Percentiles rank a stretch among this genome's conserved stretches.
These are phyloP conservation scores for Carcinoscorpius rotundicauda DNA, from an alignment of 1,140 invertebrate species.

Conservation along the genomic window DNA sequence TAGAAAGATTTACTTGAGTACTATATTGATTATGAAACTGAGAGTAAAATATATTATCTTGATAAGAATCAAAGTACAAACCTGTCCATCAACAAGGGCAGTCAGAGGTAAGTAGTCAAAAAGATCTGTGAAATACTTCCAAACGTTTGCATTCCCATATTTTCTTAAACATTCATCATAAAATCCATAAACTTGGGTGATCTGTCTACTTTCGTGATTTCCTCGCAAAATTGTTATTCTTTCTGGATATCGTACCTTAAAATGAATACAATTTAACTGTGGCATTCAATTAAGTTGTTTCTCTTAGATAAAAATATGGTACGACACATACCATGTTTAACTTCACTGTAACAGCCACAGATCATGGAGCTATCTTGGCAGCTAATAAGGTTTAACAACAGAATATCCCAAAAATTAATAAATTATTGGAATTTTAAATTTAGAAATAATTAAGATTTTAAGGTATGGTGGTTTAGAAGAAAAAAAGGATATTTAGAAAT, in stretches of 20 bases:
- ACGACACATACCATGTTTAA: background rate
- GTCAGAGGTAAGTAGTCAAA: slow-evolving; percentile 99
- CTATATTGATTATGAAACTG: too few species aligned
- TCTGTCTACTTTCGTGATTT: slow-evolving; percentile 98
- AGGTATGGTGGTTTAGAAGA: too few species aligned
- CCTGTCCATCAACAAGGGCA: slow-evolving; percentile 72
- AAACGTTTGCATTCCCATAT: slow-evolving; percentile 99
- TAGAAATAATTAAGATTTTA: too few species aligned
- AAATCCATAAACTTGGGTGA: slow-evolving; percentile 99
- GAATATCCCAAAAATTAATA: too few species aligned
- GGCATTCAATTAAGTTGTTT: background rate
- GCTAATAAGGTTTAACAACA: background rate
- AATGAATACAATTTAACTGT: background rate
- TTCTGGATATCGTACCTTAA: too few species aligned
- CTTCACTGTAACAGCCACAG: background rate
- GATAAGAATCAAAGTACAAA: slow-evolving; percentile 12
- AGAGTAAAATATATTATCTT: background rate
- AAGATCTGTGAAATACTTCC: slow-evolving; percentile 97
- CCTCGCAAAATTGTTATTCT: slow-evolving; percentile 97
- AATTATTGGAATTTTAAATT: too few species aligned
- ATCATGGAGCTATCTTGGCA: background rate
- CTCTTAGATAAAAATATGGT: background rate
- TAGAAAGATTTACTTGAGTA: too few species aligned
- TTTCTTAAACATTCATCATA: slow-evolving; percentile 99
- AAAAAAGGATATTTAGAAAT: too few species aligned